phyloP scores from a whole-genome alignment of 2,797 vertebrate species.

The Parambassis ranga region DNA sequence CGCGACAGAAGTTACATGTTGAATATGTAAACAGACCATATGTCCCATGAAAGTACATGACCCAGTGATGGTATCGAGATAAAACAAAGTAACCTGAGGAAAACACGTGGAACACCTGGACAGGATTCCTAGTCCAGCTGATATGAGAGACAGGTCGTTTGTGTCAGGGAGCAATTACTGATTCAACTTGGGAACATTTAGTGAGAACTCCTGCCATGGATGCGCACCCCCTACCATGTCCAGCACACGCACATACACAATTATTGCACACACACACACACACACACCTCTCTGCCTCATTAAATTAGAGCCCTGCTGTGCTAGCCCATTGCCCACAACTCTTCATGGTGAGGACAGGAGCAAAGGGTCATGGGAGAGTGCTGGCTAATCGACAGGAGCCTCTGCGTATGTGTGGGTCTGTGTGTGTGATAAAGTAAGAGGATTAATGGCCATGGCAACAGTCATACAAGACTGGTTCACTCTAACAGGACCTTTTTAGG shows the following conservation, averaged over 20 bases:
- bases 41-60: neutral
- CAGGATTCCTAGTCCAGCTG: constrained; percentile 8
- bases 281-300: constrained; percentile 51
- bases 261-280: constrained; percentile 7
- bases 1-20: neutral
- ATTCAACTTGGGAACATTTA: constrained; percentile 55
- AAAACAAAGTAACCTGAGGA: neutral
- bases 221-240: neutral
- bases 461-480: constrained; percentile 16
- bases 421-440: constrained; percentile 26
- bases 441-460: constrained; percentile 46
- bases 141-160: constrained; percentile 3
- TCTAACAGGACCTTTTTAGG: constrained; percentile 20
- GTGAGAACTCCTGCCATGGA: constrained; percentile 3
- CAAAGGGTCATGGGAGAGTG: constrained; percentile 72
- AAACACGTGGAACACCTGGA: neutral
- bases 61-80: neutral
- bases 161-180: constrained; percentile 64
- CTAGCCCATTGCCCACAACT: constrained; percentile 50
- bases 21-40: neutral
- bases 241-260: constrained; percentile 13
- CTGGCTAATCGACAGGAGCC: constrained; percentile 57
- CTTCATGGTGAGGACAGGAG: constrained; percentile 64
- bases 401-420: neutral
- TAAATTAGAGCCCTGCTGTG: constrained; percentile 71